A percentile compares a stretch with the other conserved stretches of the same genome.
phyloP scores from a whole-genome alignment of 2,888 invertebrate genomes.

The Rhorus exstirpatorius region DNA sequence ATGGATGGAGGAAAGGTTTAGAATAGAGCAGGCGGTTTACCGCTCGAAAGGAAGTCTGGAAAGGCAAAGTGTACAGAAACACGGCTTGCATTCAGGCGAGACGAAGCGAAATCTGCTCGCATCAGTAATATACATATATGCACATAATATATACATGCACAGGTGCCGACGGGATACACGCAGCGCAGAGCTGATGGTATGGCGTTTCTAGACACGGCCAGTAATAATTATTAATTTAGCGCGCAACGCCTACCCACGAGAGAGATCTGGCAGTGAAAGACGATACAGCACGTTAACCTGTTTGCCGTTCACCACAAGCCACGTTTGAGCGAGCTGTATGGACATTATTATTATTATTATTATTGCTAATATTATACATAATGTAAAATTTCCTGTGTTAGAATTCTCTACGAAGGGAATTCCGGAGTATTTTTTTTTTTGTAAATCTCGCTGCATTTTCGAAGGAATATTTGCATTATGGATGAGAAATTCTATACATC shows the following conservation, averaged over 20 bases:
- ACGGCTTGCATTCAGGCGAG: constrained; percentile 45
- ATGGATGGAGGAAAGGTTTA: constrained; percentile 19
- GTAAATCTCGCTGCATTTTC: not conserved
- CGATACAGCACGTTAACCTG: constrained; percentile 62
- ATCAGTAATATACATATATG: constrained; percentile 8
- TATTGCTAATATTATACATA: constrained; percentile 15
- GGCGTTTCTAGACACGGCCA: constrained; percentile 48
- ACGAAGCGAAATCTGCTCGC: constrained; percentile 47
- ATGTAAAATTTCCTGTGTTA: not conserved
- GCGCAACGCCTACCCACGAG: constrained; percentile 68
- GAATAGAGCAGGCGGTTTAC: constrained; percentile 49
- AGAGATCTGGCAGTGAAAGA: constrained; percentile 65
- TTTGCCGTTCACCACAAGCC: constrained; percentile 31
- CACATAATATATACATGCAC: not conserved
- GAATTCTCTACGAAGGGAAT: not conserved
- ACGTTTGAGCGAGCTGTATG: constrained; percentile 8
- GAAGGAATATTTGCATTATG: too few species aligned
- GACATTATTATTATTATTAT: constrained; percentile 42
- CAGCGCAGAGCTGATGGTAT: constrained; percentile 28
- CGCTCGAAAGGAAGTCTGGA: constrained; percentile 69
- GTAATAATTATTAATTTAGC: constrained; percentile 70
- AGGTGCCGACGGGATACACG: constrained; percentile 4
- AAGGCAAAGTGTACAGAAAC: constrained; percentile 58
- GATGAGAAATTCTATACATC: too few species aligned
- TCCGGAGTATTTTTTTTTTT: not conserved